phyloP scores from a whole-genome alignment of 1,140 invertebrate species.

The Bactericera cockerelli region DNA sequence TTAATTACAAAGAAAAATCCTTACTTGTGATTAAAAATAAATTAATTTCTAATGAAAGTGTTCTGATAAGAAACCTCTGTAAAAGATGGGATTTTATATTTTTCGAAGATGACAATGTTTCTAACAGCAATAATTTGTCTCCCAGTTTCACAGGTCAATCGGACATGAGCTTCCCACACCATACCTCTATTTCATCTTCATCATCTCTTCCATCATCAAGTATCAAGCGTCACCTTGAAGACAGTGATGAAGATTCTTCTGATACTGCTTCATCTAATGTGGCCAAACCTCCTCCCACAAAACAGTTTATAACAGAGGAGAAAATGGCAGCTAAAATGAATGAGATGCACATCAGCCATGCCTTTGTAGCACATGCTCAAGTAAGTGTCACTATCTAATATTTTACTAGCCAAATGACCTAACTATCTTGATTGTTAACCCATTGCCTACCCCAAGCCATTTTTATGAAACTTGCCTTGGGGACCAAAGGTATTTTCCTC shows the following conservation, averaged over 20 bases:
- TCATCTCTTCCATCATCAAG: background rate
- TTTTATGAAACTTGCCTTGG: no score
- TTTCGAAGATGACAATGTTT: no score
- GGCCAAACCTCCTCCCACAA: conserved; percentile 32
- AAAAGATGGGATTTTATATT: no score
- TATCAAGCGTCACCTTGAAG: background rate
- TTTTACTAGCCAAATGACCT: no score
- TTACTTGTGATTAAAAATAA: no score
- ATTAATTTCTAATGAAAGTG: no score
- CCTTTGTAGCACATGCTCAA: conserved; percentile 4
- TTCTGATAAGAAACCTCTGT: no score
- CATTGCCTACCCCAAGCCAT: no score
- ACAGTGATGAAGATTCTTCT: background rate
- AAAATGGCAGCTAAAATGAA: conserved; percentile 61
- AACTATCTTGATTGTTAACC: no score
- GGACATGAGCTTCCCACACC: background rate
- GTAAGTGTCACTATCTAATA: no score
- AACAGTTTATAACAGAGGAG: conserved; percentile 64
- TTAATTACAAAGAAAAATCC: no score
- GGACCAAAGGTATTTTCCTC: no score
- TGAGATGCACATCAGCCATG: conserved; percentile 44
- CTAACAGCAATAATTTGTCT: background rate
- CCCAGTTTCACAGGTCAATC: background rate
- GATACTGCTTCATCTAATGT: background rate
- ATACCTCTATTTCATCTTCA: background rate